These are phyloP conservation scores for Phataginus tetradactyla DNA, from an alignment of 2,797 vertebrate species.

Conservation along the genomic window DNA sequence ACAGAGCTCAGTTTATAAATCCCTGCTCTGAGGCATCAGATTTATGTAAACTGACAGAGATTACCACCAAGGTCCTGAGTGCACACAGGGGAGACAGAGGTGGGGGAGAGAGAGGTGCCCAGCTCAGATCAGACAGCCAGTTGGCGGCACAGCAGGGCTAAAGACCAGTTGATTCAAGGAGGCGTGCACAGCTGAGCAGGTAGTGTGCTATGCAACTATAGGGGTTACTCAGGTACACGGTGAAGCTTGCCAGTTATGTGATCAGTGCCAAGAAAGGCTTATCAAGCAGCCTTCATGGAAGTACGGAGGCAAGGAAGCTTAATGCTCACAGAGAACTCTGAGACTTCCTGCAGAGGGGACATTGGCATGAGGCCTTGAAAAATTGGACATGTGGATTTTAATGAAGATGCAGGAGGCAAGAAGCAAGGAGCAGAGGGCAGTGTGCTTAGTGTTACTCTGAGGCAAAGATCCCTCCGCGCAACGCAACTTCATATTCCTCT, in stretches of 20 bases:
- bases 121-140: background rate
- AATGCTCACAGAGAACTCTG: background rate
- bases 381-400: background rate
- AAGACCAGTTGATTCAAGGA: background rate
- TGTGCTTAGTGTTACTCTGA: background rate
- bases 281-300: background rate
- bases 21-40: background rate
- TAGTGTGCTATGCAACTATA: background rate
- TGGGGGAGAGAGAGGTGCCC: background rate
- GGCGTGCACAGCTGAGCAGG: background rate
- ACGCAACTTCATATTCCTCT: too few relatives aligned
- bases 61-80: background rate
- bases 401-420: background rate
- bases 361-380: background rate
- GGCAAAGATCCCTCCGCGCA: background rate
- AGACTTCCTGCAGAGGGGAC: background rate
- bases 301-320: background rate
- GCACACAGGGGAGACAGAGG: background rate
- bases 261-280: background rate
- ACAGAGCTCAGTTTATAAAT: background rate
- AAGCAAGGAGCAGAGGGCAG: background rate
- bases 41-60: background rate
- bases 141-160: background rate
- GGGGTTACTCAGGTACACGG: background rate
- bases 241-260: background rate